Conservation (phyloP, 2,113 vertebrate species). For the Rynchops niger region DNA sequence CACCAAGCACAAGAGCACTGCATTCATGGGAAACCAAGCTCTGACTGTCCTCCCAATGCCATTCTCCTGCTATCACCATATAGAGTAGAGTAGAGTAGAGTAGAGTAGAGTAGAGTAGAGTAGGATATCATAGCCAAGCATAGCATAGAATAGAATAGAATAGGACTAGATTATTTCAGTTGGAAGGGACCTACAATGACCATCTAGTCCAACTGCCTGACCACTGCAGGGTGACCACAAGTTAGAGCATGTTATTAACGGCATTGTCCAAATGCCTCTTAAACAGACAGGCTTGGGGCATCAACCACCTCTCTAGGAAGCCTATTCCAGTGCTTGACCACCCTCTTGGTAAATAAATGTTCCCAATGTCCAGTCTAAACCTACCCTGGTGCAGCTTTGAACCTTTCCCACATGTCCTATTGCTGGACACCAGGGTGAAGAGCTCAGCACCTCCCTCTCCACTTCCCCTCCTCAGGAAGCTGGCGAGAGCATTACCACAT, state of each 20-base stretch:
- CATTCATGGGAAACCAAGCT: neutral
- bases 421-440: neutral
- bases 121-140: neutral
- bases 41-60: fast-evolving
- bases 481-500: neutral
- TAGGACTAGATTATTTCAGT: neutral
- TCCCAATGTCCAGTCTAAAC: neutral
- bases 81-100: neutral
- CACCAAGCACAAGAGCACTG: neutral
- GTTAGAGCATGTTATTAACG: neutral
- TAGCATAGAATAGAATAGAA: neutral
- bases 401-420: fast-evolving
- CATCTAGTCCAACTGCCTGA: neutral
- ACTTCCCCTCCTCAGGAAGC: neutral
- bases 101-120: neutral
- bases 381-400: neutral
- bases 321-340: neutral
- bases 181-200: neutral
- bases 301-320: neutral
- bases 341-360: neutral
- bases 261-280: neutral
- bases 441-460: neutral
- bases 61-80: neutral
- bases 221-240: neutral
- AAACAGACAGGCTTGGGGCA: neutral